Percentiles rank a stretch among this genome's conserved stretches.
phyloP scores from a whole-genome alignment of 2,113 vertebrate species.

The Brachirus orientalis region DNA sequence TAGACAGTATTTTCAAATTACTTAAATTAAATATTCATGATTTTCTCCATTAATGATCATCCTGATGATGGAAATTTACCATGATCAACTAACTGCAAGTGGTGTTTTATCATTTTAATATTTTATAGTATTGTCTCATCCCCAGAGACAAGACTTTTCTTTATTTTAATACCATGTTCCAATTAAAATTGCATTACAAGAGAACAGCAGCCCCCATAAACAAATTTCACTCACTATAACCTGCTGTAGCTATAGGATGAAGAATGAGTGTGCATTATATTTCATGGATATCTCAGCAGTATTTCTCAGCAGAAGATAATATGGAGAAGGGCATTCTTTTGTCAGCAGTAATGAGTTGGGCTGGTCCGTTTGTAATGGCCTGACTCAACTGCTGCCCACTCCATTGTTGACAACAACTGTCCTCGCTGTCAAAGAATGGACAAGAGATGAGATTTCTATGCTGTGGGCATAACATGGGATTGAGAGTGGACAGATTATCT shows the following conservation, averaged over 20 bases:
- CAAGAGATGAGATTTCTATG: slow-evolving; percentile 17
- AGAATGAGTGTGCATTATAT: slow-evolving; percentile 44
- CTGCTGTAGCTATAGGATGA: not conserved
- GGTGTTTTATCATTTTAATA: too few relatives aligned
- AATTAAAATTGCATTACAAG: slow-evolving; percentile 54
- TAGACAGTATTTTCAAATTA: too few relatives aligned
- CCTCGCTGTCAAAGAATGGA: slow-evolving; percentile 19
- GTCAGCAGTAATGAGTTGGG: slow-evolving; percentile 41
- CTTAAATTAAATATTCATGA: too few relatives aligned
- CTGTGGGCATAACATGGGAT: slow-evolving; percentile 17
- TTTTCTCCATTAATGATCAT: too few relatives aligned
- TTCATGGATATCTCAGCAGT: slow-evolving; percentile 35
- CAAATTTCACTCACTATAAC: slow-evolving; percentile 25
- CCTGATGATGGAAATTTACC: too few relatives aligned
- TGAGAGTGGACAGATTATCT: not conserved
- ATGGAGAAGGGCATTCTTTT: slow-evolving; percentile 18
- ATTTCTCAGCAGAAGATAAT: slow-evolving; percentile 24
- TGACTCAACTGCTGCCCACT: slow-evolving; percentile 1
- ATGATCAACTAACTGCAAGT: too few relatives aligned
- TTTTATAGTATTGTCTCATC: too few relatives aligned
- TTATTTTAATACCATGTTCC: slow-evolving; percentile 6
- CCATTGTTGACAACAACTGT: slow-evolving; percentile 48
- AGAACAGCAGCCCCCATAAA: not conserved
- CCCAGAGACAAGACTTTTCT: too few relatives aligned
- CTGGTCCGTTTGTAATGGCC: slow-evolving; percentile 27